phyloP scores from a whole-genome alignment of 2,888 invertebrate genomes.

The Geophilus truncorum region DNA sequence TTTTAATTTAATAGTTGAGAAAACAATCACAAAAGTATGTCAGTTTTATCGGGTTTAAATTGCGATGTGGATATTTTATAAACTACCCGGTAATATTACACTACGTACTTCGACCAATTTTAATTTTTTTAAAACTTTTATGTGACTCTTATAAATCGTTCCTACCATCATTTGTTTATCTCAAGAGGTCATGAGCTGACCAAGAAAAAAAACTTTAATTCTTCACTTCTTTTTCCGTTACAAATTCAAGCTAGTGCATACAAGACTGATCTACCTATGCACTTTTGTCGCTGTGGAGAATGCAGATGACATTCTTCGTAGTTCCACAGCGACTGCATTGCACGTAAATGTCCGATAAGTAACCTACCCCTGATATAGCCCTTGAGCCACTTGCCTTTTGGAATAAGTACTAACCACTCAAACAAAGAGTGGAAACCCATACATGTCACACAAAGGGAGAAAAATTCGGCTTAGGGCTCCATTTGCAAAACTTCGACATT shows the following conservation, averaged over 20 bases:
- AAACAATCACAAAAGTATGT: too few species aligned
- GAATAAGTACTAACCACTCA: slow-evolving; percentile 12
- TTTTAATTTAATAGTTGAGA: too few species aligned
- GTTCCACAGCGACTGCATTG: background rate
- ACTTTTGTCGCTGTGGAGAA: background rate
- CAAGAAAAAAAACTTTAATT: too few species aligned
- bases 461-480: background rate
- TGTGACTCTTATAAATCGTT: too few species aligned
- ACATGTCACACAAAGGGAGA: background rate
- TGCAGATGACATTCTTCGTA: background rate
- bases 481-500: slow-evolving; percentile 18
- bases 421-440: background rate
- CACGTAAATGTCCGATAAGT: slow-evolving; percentile 27
- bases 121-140: too few species aligned
- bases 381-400: slow-evolving; percentile 3
- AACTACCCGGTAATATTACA: too few species aligned
- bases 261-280: background rate
- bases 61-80: too few species aligned
- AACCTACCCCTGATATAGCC: slow-evolving; percentile 1
- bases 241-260: slow-evolving; percentile 2
- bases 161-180: too few species aligned
- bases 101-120: too few species aligned
- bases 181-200: too few species aligned
- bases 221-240: background rate
- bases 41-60: too few species aligned